phyloP scores from a whole-genome alignment of 2,888 invertebrate genomes.

The Pantelozetes paolii region DNA sequence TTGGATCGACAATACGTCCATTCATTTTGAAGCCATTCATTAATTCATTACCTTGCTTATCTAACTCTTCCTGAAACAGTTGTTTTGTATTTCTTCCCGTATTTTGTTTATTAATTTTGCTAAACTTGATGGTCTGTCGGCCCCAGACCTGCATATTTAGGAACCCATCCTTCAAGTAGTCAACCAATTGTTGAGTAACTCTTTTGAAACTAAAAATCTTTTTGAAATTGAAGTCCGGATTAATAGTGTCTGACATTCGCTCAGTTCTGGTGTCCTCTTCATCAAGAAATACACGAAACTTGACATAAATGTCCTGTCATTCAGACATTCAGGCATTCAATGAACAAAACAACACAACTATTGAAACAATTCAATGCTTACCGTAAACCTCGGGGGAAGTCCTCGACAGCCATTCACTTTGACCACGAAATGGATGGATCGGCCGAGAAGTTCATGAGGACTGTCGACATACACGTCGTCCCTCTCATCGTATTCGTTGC shows the following conservation, averaged over 20 bases:
- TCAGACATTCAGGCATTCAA: background rate
- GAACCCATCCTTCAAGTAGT: slow-evolving; percentile 55
- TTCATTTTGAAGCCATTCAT: slow-evolving; percentile 51
- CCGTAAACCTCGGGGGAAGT: slow-evolving; percentile 56
- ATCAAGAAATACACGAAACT: slow-evolving; percentile 57
- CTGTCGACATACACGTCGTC: slow-evolving; percentile 57
- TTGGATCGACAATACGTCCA: slow-evolving; percentile 53
- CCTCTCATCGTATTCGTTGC: slow-evolving; percentile 56
- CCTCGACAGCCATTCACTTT: slow-evolving; percentile 57
- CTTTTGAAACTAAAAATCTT: slow-evolving; percentile 54
- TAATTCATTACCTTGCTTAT: slow-evolving; percentile 50
- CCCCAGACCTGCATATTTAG: slow-evolving; percentile 57
- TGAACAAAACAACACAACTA: slow-evolving; percentile 6
- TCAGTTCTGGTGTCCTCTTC: slow-evolving; percentile 53
- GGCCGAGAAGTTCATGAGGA: slow-evolving; percentile 56
- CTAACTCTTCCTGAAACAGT: slow-evolving; percentile 50
- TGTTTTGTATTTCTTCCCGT: slow-evolving; percentile 50
- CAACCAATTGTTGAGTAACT: slow-evolving; percentile 53
- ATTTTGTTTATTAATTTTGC: slow-evolving; percentile 46
- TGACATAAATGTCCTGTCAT: slow-evolving; percentile 54
- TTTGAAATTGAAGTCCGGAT: slow-evolving; percentile 56
- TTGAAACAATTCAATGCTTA: slow-evolving; percentile 49
- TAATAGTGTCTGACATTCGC: slow-evolving; percentile 52
- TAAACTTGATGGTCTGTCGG: slow-evolving; percentile 53
- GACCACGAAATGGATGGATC: slow-evolving; percentile 56